Evolutionary conservation across 2,888 invertebrate genomes (phyloP), one percentile per base, ranked within the genome.

Genomic region (Heliothis peltigera): DNA sequence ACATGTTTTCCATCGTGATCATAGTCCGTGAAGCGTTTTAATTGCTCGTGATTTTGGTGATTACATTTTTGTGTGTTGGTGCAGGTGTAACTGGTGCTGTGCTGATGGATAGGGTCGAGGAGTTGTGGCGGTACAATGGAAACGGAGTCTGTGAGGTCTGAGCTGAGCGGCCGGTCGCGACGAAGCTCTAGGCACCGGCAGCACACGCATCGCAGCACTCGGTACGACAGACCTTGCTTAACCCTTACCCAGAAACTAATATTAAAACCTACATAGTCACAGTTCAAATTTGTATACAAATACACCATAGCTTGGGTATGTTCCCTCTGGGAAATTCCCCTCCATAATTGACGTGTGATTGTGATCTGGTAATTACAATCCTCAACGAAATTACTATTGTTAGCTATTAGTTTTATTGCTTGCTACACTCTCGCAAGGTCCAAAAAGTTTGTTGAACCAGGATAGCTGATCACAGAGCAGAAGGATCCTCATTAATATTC

Each of bases 101-200:
- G 86, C 91, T 83, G 85, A 93, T 92, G 94, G 94, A 80, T 92
- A 87, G 88, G 82, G 77, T 78, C 70, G 73, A 75, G 83, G 77
- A 71, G 67, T 72, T 70, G 55, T 66, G 78, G 80, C 82, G 79
- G 80, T 83, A 91, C 94, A 91, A 98, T 98, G 98, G 98, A 98
- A 96, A 98, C 98, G 85, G 98, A 98, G 95, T 98, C 98, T 84
- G 97, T 98, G 85, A 97, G 98, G 89, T 98, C 98, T 61, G 98
- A 98, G 94, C 96, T 98, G 87, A 98, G 98, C 93, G 97, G 98
- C 87, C 97, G 98, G 87, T 97, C 97, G 56, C 95, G 97, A 89
- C 96, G 97, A 70, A 97, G 97, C 77, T 96, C 97, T 44, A 96
- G 97, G 81, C 94, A 95, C 77, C 87, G 96, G 69, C 95, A 95